Evolutionary conservation across 2,888 invertebrate genomes (phyloP).

Genomic region (Cantharis rufa): DNA sequence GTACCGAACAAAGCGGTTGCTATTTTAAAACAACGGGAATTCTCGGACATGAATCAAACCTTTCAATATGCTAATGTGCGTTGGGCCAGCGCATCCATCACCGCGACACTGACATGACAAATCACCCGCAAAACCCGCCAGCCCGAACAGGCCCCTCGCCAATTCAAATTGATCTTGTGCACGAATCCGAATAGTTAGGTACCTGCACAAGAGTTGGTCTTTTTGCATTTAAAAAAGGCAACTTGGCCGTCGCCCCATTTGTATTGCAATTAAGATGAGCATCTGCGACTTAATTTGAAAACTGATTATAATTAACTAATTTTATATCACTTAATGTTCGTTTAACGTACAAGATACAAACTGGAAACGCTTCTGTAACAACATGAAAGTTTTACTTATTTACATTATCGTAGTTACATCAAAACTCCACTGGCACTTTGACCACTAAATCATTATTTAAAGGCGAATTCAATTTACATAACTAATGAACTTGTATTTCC

Average conservation of each 20-base stretch:
- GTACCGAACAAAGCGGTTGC: constrained; percentile 40
- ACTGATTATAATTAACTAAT: neutral
- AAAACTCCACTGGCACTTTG: constrained; percentile 30
- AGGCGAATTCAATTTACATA: constrained; percentile 53
- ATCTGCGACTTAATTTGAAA: neutral
- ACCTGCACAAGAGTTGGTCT: constrained; percentile 5
- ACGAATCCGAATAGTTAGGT: constrained; percentile 19
- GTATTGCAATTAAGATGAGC: neutral
- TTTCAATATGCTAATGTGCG: constrained; percentile 55
- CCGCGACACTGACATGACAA: constrained; percentile 56
- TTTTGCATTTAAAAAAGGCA: neutral
- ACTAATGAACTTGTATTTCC: constrained; percentile 48
- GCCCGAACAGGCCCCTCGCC: constrained; percentile 24
- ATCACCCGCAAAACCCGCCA: constrained; percentile 44
- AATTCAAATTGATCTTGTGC: constrained; percentile 31
- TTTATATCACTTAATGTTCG: constrained; percentile 5
- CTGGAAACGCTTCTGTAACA: constrained; percentile 9
- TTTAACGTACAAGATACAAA: constrained; percentile 9
- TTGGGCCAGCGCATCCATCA: constrained; percentile 52
- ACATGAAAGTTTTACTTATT: constrained; percentile 20
- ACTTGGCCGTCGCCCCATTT: neutral
- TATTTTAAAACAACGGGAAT: constrained; percentile 52
- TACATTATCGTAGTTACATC: constrained; percentile 40
- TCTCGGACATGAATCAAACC: constrained; percentile 52
- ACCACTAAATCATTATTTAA: constrained; percentile 50